These are phyloP conservation scores for Beroe forskalii DNA, from an alignment of 37 sponge, comb jelly and placozoan species.

Conservation along the genomic window DNA sequence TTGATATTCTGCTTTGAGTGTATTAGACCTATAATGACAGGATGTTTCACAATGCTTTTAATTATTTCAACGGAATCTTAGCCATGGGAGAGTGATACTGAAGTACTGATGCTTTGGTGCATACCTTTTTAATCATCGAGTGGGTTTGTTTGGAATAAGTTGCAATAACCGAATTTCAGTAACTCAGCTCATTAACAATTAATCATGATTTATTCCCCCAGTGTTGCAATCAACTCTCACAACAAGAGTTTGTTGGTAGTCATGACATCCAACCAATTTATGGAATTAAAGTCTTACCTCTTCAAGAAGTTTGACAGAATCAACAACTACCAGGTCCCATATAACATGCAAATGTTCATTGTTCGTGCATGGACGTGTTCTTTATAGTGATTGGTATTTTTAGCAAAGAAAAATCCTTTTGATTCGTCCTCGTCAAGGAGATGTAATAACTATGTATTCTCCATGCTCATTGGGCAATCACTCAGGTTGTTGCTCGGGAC, in stretches of 20 bases:
- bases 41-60: too few species aligned
- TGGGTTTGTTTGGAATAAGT: not conserved
- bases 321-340: constrained; percentile 92
- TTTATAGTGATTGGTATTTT: too few species aligned
- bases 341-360: not conserved
- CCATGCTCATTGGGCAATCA: too few species aligned
- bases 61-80: too few species aligned
- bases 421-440: too few species aligned
- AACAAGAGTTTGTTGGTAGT: constrained; percentile 79
- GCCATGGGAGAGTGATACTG: too few species aligned
- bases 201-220: constrained; percentile 66
- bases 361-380: too few species aligned
- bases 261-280: constrained; percentile 96
- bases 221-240: constrained; percentile 96
- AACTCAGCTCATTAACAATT: not conserved
- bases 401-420: too few species aligned
- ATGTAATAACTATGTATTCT: too few species aligned
- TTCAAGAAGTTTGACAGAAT: constrained; percentile 90
- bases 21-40: too few species aligned
- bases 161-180: not conserved
- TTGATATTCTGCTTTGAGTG: too few species aligned
- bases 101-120: too few species aligned
- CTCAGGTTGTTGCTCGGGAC: constrained; percentile 49
- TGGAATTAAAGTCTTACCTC: constrained; percentile 93
- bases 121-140: not conserved